Percentiles rank a stretch among this genome's conserved stretches.
Evolutionary conservation across 2,797 vertebrate genomes (phyloP).

Genomic region (Gadopsis bispinosus): DNA sequence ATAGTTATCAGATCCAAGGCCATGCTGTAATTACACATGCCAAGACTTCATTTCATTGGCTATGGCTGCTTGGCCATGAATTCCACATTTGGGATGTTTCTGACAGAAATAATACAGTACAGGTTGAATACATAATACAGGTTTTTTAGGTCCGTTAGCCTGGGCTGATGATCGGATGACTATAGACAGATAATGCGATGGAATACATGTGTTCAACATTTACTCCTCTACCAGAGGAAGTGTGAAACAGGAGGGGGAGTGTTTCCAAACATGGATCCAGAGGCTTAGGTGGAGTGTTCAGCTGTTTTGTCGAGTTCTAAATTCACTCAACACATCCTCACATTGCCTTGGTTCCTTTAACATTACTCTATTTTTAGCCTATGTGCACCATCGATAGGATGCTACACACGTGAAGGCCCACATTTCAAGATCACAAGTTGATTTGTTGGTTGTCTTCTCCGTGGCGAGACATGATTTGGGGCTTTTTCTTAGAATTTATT

Average conservation of each 20-base stretch:
- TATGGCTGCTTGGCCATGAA: constrained; percentile 41
- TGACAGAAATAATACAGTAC: constrained; percentile 1
- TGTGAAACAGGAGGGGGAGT: constrained; percentile 45
- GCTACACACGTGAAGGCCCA: constrained; percentile 26
- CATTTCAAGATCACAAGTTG: constrained; percentile 29
- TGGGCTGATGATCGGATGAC: constrained; percentile 9
- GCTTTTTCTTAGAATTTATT: not conserved
- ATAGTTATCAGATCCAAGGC: constrained; percentile 44
- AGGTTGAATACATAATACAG: not conserved
- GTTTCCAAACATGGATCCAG: constrained; percentile 69
- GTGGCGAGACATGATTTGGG: not conserved
- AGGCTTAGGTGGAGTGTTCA: constrained; percentile 79
- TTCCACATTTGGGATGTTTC: not conserved
- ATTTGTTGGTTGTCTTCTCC: constrained; percentile 3
- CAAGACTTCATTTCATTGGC: constrained; percentile 31
- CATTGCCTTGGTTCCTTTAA: constrained; percentile 70
- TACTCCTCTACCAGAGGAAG: constrained; percentile 56
- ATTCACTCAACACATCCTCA: constrained; percentile 80
- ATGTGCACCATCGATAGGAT: constrained; percentile 36
- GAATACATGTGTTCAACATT: constrained; percentile 2
- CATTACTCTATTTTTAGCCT: constrained; percentile 73
- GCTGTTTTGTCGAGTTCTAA: constrained; percentile 82
- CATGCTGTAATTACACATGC: constrained; percentile 61
- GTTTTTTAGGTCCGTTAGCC: not conserved
- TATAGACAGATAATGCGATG: constrained; percentile 2